Evolutionary conservation across 2,113 vertebrate genomes (phyloP).

Genomic region (Myrmecobius fasciatus): DNA sequence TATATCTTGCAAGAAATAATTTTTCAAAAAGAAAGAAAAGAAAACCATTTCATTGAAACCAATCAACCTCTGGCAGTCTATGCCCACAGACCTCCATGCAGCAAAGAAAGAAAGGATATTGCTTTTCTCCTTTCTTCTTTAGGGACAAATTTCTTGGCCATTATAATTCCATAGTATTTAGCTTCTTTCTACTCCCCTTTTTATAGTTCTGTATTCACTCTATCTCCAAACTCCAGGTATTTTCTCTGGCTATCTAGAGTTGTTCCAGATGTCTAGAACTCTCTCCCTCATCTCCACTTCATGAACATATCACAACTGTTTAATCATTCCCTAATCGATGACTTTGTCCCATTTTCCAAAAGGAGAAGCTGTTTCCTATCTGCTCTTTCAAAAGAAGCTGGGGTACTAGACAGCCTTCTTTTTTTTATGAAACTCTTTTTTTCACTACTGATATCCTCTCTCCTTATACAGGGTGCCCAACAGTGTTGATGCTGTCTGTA

Average conservation of each 20-base stretch:
- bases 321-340: background rate
- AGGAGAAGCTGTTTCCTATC: background rate
- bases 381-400: background rate
- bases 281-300: background rate
- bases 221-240: background rate
- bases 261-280: background rate
- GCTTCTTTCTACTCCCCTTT: background rate
- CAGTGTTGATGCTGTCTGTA: background rate
- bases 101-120: background rate
- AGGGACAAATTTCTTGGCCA: background rate
- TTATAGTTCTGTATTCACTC: background rate
- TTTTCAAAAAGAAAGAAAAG: background rate
- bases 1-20: background rate
- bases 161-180: background rate
- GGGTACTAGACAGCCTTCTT: background rate
- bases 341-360: background rate
- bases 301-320: background rate
- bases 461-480: background rate
- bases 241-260: background rate
- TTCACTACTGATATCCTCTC: background rate
- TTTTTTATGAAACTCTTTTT: background rate
- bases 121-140: background rate
- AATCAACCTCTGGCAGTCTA: background rate
- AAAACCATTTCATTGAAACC: background rate
- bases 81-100: background rate